Evolutionary conservation across 2,797 vertebrate species (phyloP).

Genomic region (Trachops cirrhosus): DNA sequence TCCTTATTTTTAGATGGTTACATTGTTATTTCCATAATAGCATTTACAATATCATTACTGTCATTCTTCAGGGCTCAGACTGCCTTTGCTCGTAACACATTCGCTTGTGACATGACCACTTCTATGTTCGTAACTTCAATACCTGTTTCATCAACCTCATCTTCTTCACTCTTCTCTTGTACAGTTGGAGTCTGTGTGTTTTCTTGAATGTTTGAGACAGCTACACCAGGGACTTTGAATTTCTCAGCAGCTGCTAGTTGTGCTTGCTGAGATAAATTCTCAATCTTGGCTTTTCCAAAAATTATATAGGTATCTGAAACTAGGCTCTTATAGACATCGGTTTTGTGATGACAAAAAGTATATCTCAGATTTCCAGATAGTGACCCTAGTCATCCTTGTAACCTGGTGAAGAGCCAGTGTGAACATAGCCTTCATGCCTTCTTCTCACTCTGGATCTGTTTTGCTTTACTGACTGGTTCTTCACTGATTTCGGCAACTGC

Average conservation of each 20-base stretch:
- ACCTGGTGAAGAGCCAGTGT: not conserved
- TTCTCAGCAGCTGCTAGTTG: not conserved
- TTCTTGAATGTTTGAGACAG: not conserved
- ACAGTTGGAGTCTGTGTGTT: not conserved
- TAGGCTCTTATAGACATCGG: not conserved
- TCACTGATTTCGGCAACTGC: not conserved
- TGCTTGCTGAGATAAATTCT: not conserved
- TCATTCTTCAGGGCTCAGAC: not conserved
- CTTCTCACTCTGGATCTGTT: not conserved
- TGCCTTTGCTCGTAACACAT: not conserved
- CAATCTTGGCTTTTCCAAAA: not conserved
- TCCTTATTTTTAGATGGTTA: not conserved
- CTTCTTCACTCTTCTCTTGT: not conserved
- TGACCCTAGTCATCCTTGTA: not conserved
- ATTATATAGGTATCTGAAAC: not conserved
- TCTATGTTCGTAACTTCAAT: not conserved
- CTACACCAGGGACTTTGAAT: not conserved
- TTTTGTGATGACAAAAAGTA: not conserved
- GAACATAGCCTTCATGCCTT: not conserved
- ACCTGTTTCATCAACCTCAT: not conserved
- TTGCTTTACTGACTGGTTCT: not conserved
- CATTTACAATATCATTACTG: not conserved
- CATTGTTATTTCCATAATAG: not conserved
- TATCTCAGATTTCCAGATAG: not conserved
- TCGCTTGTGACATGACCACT: too few relatives aligned